Base-by-base conservation (phyloP, 2,113 vertebrate genomes). In the Equus przewalskii region DNA sequence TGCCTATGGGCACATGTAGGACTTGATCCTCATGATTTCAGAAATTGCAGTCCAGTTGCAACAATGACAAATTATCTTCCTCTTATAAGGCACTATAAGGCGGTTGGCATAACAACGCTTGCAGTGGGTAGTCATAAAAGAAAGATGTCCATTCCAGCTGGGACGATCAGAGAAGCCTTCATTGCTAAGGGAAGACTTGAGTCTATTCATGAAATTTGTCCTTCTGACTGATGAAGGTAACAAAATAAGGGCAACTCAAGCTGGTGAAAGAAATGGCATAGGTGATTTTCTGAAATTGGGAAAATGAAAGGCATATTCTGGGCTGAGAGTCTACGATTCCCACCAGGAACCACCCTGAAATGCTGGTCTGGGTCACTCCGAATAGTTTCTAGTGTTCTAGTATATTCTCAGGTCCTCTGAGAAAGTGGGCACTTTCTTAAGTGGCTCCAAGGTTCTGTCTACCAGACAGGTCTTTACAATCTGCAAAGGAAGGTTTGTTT, bases 211-310 rank as follows among this genome's bases (percentile, higher is more conserved):
- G 62, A 51, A 65, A 69, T 21, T 14, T 3, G 3, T 65, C 62
- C 83, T 78, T 75, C 44, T 84, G 28, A 78, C 14, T n/a, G 78
- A 21, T 49, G 67, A 78, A 51, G 15, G 10, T 54, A 78, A 64
- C 18, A 18, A 75, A 87, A 18, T 22, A 14, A 56, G 36, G 14
- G 67, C 21, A 13, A 24, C 28, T 85, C 19, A 28, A 41, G 33
- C 0, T 1, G 46, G 10, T 46, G 18, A 36, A 65, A n/a, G 44
- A 19, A 44, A 51, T 12, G 46, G 54, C 7, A 9, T 14, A 22
- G 46, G 44, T 0, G 4, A 88, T 14, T 16, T 26, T n/a, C 91
- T 75, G 54, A 56, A 73, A 58, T 0, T 73, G 33, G 22, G 67
- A 36, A 62, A 49, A 21, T 22, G 6, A 18, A 67, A 92, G 65